Evolutionary conservation across 2,888 invertebrate species (phyloP).

Genomic region (Coelopa pilipes): DNA sequence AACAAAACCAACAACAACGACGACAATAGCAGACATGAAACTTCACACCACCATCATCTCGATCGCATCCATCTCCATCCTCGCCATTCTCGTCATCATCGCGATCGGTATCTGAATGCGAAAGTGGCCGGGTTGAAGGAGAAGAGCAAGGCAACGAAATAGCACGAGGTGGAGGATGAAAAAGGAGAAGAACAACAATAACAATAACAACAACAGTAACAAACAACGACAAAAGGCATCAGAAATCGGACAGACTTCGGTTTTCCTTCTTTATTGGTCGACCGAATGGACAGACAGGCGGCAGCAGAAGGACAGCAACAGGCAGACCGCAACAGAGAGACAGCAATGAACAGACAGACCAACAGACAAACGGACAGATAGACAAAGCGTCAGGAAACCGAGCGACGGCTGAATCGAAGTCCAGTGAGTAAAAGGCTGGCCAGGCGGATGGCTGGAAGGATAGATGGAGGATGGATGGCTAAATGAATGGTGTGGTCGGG

Average conservation of each 20-base stretch:
- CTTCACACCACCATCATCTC: slow-evolving; percentile 19
- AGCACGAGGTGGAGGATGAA: background rate
- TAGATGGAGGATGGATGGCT: background rate
- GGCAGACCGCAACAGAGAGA: background rate
- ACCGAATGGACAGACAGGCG: background rate
- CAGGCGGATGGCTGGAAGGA: background rate
- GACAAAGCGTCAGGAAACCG: background rate
- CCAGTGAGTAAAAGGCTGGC: background rate
- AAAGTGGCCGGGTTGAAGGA: slow-evolving; percentile 5
- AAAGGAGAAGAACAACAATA: background rate
- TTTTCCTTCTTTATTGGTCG: slow-evolving; percentile 2
- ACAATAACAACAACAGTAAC: background rate
- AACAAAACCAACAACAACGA: slow-evolving; percentile 13
- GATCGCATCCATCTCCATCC: slow-evolving; percentile 10
- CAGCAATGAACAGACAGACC: background rate
- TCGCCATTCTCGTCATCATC: background rate
- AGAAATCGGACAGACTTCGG: slow-evolving; percentile 9
- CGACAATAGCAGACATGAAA: slow-evolving; percentile 14
- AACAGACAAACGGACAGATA: background rate
- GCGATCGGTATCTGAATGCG: slow-evolving; percentile 3
- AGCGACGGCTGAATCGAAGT: background rate
- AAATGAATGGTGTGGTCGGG: background rate
- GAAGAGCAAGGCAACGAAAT: background rate
- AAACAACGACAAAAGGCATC: slow-evolving; percentile 23
- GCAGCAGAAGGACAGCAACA: background rate